These are phyloP conservation scores for Telmatochromis brichardi DNA, from an alignment of 2,113 vertebrate genomes.

Conservation along the genomic window DNA sequence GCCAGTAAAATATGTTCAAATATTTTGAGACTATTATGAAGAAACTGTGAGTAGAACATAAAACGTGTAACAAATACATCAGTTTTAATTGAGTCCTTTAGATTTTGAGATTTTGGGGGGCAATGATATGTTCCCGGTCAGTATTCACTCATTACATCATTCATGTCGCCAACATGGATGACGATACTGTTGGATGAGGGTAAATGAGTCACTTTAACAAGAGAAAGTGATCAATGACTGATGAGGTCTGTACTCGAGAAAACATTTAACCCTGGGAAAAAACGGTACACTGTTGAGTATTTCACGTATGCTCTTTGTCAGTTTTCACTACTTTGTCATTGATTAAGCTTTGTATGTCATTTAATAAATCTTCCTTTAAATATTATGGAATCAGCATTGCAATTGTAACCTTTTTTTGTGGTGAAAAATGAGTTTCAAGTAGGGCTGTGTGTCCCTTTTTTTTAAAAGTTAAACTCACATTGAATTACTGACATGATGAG, in stretches of 20 bases:
- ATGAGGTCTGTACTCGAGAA: background rate
- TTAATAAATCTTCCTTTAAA: background rate
- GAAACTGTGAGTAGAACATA: background rate
- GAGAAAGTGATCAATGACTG: background rate
- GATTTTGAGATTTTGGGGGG: background rate
- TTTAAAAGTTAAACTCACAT: background rate
- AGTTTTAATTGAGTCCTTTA: background rate
- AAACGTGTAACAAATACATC: background rate
- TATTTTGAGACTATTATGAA: background rate
- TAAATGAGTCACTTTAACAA: background rate
- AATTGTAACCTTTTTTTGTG: background rate
- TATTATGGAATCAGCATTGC: background rate
- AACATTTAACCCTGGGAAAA: background rate
- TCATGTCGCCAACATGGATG: background rate
- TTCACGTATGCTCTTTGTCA: background rate
- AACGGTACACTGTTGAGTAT: background rate
- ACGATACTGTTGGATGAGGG: background rate
- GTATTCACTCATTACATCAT: background rate
- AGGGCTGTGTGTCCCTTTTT: background rate
- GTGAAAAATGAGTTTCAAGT: background rate
- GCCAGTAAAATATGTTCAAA: background rate
- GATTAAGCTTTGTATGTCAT: background rate
- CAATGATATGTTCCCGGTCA: background rate
- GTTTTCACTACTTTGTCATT: background rate
- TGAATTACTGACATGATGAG: background rate